A percentile compares a stretch with the other conserved stretches of the same genome.
Evolutionary conservation across 2,888 invertebrate species (phyloP).

Genomic region (Eristalis arbustorum): DNA sequence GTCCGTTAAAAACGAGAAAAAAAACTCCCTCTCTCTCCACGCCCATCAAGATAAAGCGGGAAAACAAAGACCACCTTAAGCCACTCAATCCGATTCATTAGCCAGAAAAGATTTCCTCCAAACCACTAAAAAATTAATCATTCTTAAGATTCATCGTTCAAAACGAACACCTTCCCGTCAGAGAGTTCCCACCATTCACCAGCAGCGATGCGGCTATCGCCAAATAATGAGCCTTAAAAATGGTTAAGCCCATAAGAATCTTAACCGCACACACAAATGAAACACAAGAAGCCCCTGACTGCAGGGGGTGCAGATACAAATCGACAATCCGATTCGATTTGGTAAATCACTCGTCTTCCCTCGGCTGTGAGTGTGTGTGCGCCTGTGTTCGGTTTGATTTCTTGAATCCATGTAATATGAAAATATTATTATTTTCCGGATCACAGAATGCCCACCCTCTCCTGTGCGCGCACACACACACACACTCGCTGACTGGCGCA

Average conservation of each 20-base stretch:
- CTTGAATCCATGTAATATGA: slow-evolving; percentile 54
- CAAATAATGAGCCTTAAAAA: slow-evolving; percentile 54
- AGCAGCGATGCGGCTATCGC: slow-evolving; percentile 22
- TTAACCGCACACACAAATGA: slow-evolving; percentile 21
- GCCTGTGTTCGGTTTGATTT: slow-evolving; percentile 31
- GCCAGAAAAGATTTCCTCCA: slow-evolving; percentile 18
- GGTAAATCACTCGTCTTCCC: slow-evolving; percentile 60
- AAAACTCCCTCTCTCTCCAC: not conserved
- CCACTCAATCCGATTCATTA: slow-evolving; percentile 44
- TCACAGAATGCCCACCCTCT: slow-evolving; percentile 36
- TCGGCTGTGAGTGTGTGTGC: not conserved
- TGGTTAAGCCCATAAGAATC: slow-evolving; percentile 45
- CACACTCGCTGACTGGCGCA: not conserved
- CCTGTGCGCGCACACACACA: not conserved
- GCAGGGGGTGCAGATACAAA: slow-evolving; percentile 28
- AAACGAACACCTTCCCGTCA: not conserved
- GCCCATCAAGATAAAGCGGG: not conserved
- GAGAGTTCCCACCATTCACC: slow-evolving; percentile 17
- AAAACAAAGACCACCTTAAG: slow-evolving; percentile 15
- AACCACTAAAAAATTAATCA: slow-evolving; percentile 54
- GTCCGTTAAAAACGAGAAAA: not conserved
- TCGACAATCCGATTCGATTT: slow-evolving; percentile 66
- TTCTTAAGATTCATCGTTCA: slow-evolving; percentile 41
- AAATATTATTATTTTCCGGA: slow-evolving; percentile 58
- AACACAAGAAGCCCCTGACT: not conserved